Conservation (phyloP, 1,140 invertebrate species). For the Arion vulgaris region DNA sequence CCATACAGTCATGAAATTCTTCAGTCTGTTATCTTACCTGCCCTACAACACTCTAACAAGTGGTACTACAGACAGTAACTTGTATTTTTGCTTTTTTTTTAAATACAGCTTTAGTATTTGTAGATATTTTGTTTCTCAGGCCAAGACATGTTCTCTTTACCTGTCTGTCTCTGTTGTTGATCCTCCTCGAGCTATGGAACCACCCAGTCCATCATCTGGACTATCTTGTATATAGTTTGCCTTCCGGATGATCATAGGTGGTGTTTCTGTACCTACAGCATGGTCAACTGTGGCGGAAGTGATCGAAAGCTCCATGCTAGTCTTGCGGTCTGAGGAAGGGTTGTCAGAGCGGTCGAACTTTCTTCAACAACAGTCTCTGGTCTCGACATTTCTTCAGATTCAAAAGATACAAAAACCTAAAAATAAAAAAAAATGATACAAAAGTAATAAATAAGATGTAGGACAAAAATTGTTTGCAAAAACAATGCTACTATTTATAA, state of each 20-base stretch:
- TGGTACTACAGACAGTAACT: no score
- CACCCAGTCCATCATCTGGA: conserved; percentile 69
- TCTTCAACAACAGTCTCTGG: conserved; percentile 71
- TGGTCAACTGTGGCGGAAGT: conserved; percentile 50
- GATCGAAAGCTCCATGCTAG: conserved; percentile 59
- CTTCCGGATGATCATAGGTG: conserved; percentile 35
- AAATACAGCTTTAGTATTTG: no score
- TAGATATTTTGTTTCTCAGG: no score
- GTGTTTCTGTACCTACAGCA: conserved; percentile 51
- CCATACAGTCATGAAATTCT: no score
- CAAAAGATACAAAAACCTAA: conserved; percentile 69
- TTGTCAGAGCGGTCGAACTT: conserved; percentile 66
- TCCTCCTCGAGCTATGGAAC: conserved; percentile 63
- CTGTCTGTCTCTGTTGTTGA: conserved; percentile 45
- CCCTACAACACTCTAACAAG: no score
- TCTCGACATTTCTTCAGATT: conserved; percentile 68
- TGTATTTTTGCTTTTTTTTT: no score
- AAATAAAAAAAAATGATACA: neutral
- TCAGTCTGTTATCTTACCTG: no score
- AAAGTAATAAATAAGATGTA: neutral
- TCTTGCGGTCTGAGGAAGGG: conserved; percentile 66
- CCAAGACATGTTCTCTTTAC: no score
- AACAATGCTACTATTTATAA: no score
- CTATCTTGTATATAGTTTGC: conserved; percentile 52
- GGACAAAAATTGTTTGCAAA: no score